Evolutionary conservation across 2,888 invertebrate genomes (phyloP).

Genomic region (Leptopilina myrica): DNA sequence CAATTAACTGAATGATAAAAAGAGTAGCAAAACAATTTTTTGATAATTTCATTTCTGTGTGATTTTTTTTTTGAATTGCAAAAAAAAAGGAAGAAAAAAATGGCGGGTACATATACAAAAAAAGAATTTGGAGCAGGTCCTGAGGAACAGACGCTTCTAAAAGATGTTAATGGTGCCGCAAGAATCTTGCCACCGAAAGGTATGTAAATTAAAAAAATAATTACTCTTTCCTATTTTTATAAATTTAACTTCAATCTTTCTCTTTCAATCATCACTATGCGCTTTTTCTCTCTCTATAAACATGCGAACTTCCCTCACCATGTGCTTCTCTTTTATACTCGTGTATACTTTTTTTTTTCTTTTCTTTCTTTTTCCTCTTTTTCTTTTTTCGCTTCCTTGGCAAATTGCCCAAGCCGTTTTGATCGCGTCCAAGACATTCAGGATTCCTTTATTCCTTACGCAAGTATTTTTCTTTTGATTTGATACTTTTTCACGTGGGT

Average conservation of each 20-base stretch:
- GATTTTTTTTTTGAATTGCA: not conserved
- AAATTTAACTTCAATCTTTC: not conserved
- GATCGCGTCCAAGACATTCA: not conserved
- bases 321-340: constrained; percentile 39
- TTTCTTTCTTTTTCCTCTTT: constrained; percentile 44
- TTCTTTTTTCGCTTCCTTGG: constrained; percentile 35
- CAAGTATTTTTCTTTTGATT: not conserved
- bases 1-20: not conserved
- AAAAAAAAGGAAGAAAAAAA: constrained; percentile 54
- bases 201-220: not conserved
- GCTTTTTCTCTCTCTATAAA: not conserved
- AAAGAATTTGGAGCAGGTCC: constrained; percentile 72
- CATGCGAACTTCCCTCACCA: not conserved
- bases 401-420: constrained; percentile 40
- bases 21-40: not conserved
- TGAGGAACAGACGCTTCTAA: constrained; percentile 73
- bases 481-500: not conserved
- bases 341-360: constrained; percentile 31
- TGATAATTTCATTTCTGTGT: not conserved
- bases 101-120: constrained; percentile 74
- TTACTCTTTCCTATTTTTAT: not conserved
- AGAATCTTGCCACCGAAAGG: constrained; percentile 47
- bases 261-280: not conserved
- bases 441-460: constrained; percentile 6
- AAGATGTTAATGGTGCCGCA: constrained; percentile 68